Conservation (phyloP, 2,888 invertebrate species). For the Halocaridina rubra region DNA sequence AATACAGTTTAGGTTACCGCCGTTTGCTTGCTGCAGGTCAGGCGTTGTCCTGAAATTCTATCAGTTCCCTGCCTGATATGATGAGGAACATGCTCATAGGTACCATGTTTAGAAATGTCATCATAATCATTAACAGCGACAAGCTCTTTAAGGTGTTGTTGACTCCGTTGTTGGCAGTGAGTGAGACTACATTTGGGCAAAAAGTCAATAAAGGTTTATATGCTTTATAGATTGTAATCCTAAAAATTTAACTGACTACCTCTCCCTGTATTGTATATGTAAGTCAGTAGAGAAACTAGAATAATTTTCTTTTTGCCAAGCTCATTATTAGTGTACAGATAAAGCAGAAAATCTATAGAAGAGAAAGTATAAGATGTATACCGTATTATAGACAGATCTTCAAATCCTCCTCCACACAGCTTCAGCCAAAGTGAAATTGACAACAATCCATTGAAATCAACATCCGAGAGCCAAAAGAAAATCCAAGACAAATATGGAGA, state of each 20-base stretch:
- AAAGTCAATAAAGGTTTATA: constrained; percentile 5
- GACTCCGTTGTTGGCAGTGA: constrained; percentile 24
- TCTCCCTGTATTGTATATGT: constrained; percentile 39
- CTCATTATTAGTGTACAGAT: constrained; percentile 42
- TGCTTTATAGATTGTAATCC: constrained; percentile 13
- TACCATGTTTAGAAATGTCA: too few relatives aligned
- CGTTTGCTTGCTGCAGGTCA: constrained; percentile 38
- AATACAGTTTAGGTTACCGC: constrained; percentile 38
- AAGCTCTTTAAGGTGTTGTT: background rate
- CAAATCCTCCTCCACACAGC: constrained; percentile 37
- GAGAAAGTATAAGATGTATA: constrained; percentile 4
- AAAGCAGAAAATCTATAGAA: constrained; percentile 32
- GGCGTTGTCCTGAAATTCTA: background rate
- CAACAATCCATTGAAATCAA: background rate
- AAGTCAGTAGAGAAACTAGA: constrained; percentile 51
- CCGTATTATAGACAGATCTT: constrained; percentile 4
- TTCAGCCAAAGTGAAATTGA: constrained; percentile 34
- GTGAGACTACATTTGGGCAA: constrained; percentile 25
- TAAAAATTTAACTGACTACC: constrained; percentile 58
- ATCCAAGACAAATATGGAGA: constrained; percentile 2
- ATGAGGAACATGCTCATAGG: too few relatives aligned
- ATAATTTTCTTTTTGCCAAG: constrained; percentile 23
- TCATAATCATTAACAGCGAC: too few relatives aligned
- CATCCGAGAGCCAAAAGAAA: background rate
- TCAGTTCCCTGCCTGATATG: too few relatives aligned